Evolutionary conservation across 2,797 vertebrate species (phyloP), one percentile per base, ranked within the genome.

Genomic region (Acanthurus leucopareius): DNA sequence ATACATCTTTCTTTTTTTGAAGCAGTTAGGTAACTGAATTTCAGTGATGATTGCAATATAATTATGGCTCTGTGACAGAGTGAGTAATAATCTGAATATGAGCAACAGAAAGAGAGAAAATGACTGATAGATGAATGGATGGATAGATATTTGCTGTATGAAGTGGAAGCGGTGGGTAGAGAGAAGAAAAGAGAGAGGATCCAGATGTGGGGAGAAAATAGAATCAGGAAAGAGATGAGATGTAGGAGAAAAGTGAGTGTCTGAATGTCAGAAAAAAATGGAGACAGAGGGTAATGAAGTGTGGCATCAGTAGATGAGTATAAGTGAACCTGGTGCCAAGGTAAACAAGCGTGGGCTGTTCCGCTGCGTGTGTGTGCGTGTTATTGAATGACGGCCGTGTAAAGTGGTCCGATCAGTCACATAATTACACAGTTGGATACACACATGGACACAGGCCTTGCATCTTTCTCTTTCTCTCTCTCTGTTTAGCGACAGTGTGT

Each of bases 381-480:
- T 79, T 83, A 75, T 80, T 88, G 88, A 88, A 81, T 86, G 89
- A 89, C 67, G 42, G 49, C 67, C 67, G 47, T 90, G 72, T 76
- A 89, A 87, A 85, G 80, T 78, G 74, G 73, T 86, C 57, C 7
- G 77, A 87, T 87, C 79, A 83, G 77, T 89, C 86, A 80, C 57
- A 86, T 85, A 87, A 89, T 89, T 88, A 90, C 79, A 90, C 79
- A 86, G 68, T 64, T 82, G 83, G 66, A 66, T 74, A 80, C 62
- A 75, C 82, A 75, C 77, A 65, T 48, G 53, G 61, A 79, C 69
- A 32, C 48, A 8, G 25, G 38, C 53, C 48, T 51, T 11, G 19
- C 25, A 69, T 80, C 25, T 61, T 68, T 71, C 65, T 71, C 40
- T 44, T 28, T 58, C 42, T n/a, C 19, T 20, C 63, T 60, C 28